phyloP scores from a whole-genome alignment of 2,797 vertebrate species.

The Pitangus sulphuratus region DNA sequence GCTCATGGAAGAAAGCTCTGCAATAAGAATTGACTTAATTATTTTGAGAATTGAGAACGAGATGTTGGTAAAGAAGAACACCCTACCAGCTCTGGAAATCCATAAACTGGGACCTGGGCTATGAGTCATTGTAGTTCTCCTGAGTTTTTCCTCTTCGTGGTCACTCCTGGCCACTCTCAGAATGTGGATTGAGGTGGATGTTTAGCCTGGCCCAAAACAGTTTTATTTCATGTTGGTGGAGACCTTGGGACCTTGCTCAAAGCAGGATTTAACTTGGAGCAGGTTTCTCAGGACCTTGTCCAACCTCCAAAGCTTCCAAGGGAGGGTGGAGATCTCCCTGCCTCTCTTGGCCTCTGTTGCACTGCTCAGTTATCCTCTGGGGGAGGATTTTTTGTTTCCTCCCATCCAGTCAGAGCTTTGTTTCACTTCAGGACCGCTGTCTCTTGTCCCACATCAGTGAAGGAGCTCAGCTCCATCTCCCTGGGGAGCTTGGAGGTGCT shows the following conservation, averaged over 20 bases:
- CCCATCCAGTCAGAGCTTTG: not conserved
- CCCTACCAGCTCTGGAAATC: not conserved
- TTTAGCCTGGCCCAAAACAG: not conserved
- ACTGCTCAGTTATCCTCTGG: not conserved
- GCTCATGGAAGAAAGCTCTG: not conserved
- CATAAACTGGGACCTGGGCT: not conserved
- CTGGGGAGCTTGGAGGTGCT: not conserved
- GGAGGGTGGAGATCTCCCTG: not conserved
- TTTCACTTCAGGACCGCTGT: not conserved
- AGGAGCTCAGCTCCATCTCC: not conserved
- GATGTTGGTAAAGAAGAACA: not conserved
- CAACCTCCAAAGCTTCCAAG: not conserved
- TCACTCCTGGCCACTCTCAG: not conserved
- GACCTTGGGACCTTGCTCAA: not conserved
- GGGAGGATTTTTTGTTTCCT: not conserved
- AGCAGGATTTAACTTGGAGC: not conserved
- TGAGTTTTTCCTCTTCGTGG: not conserved
- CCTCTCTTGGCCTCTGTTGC: not conserved
- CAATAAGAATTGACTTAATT: not conserved
- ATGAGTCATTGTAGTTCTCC: not conserved
- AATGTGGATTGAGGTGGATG: not conserved
- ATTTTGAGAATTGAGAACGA: not conserved
- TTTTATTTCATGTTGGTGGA: not conserved
- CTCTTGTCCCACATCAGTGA: not conserved
- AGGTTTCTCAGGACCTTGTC: not conserved